These are phyloP conservation scores for Philaenus spumarius DNA, from an alignment of 1,140 invertebrate species.

Conservation along the genomic window DNA sequence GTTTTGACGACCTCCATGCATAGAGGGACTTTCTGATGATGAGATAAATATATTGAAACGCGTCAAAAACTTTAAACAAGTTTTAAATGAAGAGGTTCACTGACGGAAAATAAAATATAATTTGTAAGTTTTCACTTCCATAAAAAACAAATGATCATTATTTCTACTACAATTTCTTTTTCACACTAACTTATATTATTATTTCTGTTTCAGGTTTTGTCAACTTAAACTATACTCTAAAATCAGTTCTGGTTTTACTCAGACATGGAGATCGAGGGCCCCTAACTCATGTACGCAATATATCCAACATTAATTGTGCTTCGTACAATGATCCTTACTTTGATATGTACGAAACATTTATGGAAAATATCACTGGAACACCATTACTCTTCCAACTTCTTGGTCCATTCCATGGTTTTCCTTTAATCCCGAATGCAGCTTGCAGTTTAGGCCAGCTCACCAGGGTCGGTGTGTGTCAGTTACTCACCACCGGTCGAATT, in stretches of 20 bases:
- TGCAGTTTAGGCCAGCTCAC: conserved; percentile 65
- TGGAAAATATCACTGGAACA: conserved; percentile 51
- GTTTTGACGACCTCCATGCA: too few relatives aligned
- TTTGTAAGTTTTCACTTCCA: too few relatives aligned
- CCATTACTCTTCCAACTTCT: conserved; percentile 59
- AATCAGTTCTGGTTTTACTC: conserved; percentile 70
- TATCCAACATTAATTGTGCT: conserved; percentile 70
- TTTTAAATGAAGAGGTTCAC: too few relatives aligned
- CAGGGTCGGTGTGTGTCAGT: conserved; percentile 58
- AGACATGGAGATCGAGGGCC: conserved; percentile 85
- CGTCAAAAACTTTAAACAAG: too few relatives aligned
- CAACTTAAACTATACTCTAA: conserved; percentile 58
- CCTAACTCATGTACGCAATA: conserved; percentile 66
- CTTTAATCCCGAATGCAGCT: conserved; percentile 38
- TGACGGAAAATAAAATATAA: too few relatives aligned
- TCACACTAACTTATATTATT: too few relatives aligned
- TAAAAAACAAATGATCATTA: too few relatives aligned
- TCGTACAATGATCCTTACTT: conserved; percentile 29
- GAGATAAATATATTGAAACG: too few relatives aligned
- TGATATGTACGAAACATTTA: conserved; percentile 42
- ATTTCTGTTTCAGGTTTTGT: conserved; percentile 42
- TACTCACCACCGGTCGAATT: conserved; percentile 66
- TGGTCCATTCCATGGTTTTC: conserved; percentile 77
- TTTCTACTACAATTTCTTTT: too few relatives aligned
- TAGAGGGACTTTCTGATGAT: too few relatives aligned